Conservation (phyloP, 1,140 invertebrate genomes). For the Lerema accius region DNA sequence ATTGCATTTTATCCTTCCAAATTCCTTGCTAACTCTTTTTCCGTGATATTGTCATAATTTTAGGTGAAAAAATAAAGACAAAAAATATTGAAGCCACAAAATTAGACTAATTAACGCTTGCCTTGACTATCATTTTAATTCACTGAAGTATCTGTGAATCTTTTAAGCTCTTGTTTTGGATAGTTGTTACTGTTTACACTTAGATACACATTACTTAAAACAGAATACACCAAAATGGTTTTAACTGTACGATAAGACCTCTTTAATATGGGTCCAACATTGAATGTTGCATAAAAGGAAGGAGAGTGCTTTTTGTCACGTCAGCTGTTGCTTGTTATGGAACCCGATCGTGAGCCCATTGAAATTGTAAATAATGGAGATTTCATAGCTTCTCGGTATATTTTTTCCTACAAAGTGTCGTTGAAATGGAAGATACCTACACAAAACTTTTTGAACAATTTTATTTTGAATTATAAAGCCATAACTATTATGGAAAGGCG, state of each 20-base stretch:
- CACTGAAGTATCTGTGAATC: too few species aligned
- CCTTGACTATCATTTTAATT: too few species aligned
- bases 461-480: not conserved
- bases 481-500: too few species aligned
- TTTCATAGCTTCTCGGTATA: conserved; percentile 29
- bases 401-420: not conserved
- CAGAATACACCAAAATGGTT: conserved; percentile 6
- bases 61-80: too few species aligned
- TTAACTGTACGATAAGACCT: conserved; percentile 2
- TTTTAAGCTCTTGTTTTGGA: not conserved
- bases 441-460: not conserved
- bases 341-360: conserved; percentile 42
- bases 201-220: too few species aligned
- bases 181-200: not conserved
- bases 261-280: conserved; percentile 7
- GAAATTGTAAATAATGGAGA: conserved; percentile 47
- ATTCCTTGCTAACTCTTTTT: too few species aligned
- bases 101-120: too few species aligned
- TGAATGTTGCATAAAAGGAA: conserved; percentile 45
- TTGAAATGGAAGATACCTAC: not conserved
- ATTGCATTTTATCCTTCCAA: too few species aligned
- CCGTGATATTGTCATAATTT: too few species aligned
- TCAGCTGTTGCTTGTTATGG: conserved; percentile 60
- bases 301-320: conserved; percentile 59
- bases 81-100: too few species aligned